Evolutionary conservation across 2,888 invertebrate species (phyloP).

Genomic region (Cheilosia impressa): DNA sequence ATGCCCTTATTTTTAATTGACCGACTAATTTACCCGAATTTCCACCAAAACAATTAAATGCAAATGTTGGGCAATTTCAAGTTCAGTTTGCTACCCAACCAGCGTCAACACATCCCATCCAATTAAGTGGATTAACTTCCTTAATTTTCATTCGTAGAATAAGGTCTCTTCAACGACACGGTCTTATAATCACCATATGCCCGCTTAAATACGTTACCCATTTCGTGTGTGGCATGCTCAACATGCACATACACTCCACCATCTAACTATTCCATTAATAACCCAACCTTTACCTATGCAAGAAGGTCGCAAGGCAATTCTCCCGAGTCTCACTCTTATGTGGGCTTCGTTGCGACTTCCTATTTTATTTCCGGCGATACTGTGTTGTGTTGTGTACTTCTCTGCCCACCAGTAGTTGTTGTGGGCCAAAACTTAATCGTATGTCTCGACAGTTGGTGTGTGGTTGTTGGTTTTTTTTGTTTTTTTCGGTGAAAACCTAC

Average conservation of each 20-base stretch:
- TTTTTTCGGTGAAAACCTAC: slow-evolving; percentile 6
- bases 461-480: slow-evolving; percentile 5
- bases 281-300: slow-evolving; percentile 63
- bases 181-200: slow-evolving; percentile 41
- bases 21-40: slow-evolving; percentile 36
- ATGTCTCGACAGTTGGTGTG: slow-evolving; percentile 26
- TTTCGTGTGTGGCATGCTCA: slow-evolving; percentile 65
- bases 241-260: slow-evolving; percentile 54
- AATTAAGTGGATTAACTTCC: slow-evolving; percentile 73
- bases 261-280: slow-evolving; percentile 26
- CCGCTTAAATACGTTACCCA: slow-evolving; percentile 40
- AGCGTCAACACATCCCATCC: slow-evolving; percentile 25
- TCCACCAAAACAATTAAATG: slow-evolving; percentile 39
- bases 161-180: slow-evolving; percentile 29
- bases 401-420: slow-evolving; percentile 18
- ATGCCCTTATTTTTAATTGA: slow-evolving; percentile 13
- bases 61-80: slow-evolving; percentile 64
- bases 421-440: slow-evolving; percentile 17
- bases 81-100: slow-evolving; percentile 49
- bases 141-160: slow-evolving; percentile 58
- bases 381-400: slow-evolving; percentile 3
- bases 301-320: slow-evolving; percentile 63
- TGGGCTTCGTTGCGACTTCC: slow-evolving; percentile 71
- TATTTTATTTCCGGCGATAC: slow-evolving; percentile 60
- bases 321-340: slow-evolving; percentile 42